A percentile compares a stretch with the other conserved stretches of the same genome.
These are phyloP conservation scores for Decapterus maruadsi DNA, from an alignment of 2,797 vertebrate species.

Conservation along the genomic window DNA sequence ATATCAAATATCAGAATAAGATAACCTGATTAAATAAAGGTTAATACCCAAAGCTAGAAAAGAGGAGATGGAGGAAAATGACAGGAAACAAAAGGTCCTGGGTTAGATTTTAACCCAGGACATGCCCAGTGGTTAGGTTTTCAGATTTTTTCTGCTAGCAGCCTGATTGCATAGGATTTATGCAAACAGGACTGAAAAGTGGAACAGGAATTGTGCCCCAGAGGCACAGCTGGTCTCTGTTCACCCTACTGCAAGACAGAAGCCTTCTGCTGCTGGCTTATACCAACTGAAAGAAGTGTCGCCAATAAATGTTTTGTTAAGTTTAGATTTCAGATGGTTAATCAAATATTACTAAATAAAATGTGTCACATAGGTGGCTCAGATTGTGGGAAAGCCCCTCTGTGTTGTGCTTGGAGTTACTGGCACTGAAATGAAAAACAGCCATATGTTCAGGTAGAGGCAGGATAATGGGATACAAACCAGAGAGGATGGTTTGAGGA, in stretches of 20 bases:
- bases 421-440: constrained; percentile 4
- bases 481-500: background rate
- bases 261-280: background rate
- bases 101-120: constrained; percentile 19
- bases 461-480: background rate
- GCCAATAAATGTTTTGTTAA: background rate
- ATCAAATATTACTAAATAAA: constrained; percentile 6
- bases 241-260: background rate
- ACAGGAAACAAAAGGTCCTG: constrained; percentile 8
- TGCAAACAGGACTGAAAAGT: constrained; percentile 52
- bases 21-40: constrained; percentile 6
- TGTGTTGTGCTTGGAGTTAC: background rate
- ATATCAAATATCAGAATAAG: background rate
- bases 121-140: constrained; percentile 2
- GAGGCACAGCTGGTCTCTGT: background rate
- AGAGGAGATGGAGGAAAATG: background rate
- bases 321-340: background rate
- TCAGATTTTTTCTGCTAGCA: constrained; percentile 19
- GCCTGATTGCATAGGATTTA: constrained; percentile 23
- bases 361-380: background rate
- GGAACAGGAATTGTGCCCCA: constrained; percentile 24
- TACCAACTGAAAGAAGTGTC: background rate
- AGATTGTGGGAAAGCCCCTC: background rate
- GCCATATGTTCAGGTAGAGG: background rate
- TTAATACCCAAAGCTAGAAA: constrained; percentile 13